These are phyloP conservation scores for Aegithalos caudatus DNA, from an alignment of 2,113 vertebrate genomes.

Conservation along the genomic window DNA sequence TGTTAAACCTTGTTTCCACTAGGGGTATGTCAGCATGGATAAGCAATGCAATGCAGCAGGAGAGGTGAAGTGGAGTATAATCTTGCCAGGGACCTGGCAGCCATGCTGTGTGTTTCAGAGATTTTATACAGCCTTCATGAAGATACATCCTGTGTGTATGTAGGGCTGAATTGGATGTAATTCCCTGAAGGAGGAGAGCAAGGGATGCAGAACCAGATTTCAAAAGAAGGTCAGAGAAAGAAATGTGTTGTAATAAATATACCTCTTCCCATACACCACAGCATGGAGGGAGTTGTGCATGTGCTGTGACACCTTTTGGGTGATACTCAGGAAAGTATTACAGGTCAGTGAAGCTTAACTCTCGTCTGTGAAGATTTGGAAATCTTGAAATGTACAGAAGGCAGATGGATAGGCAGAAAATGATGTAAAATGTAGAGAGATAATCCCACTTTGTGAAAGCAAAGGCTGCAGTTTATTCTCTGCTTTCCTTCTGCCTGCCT, in stretches of 20 bases:
- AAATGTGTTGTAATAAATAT: neutral
- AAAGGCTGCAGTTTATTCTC: neutral
- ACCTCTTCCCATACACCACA: neutral
- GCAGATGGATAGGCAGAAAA: neutral
- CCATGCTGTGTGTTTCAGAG: neutral
- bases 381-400: neutral
- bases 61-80: neutral
- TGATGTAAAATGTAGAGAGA: neutral
- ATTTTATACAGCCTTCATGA: neutral
- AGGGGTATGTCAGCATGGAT: neutral
- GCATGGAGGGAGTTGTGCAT: neutral
- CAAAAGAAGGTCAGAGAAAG: neutral
- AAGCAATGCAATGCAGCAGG: neutral
- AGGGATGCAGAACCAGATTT: neutral
- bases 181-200: neutral
- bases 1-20: neutral
- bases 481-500: neutral
- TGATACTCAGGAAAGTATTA: neutral
- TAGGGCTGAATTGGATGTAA: neutral
- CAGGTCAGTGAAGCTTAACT: neutral
- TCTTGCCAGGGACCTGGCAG: neutral
- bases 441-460: neutral
- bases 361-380: neutral
- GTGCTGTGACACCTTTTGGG: neutral
- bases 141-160: fast-evolving